Evolutionary conservation across 2,113 vertebrate species (phyloP).

Genomic region (Nerophis ophidion): DNA sequence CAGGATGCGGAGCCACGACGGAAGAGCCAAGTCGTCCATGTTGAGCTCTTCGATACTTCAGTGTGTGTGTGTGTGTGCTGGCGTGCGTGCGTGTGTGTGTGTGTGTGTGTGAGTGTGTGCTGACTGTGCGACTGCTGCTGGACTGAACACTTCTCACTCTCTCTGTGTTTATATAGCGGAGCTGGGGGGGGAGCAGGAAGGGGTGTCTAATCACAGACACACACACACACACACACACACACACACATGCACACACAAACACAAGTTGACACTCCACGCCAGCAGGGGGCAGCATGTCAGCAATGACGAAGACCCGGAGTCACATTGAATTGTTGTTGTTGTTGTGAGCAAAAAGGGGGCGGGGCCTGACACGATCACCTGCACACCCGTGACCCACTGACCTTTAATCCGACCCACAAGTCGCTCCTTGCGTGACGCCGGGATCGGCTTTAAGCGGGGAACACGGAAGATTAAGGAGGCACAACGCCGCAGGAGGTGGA

Average conservation of each 20-base stretch:
- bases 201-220: conserved; percentile 54
- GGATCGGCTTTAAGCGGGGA: no score
- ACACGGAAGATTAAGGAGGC: no score
- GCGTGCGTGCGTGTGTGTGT: neutral
- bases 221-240: conserved; percentile 47
- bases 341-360: no score
- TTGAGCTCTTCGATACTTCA: conserved; percentile 1
- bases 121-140: conserved; percentile 3
- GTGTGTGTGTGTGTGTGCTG: neutral
- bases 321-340: neutral
- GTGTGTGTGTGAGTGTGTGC: neutral
- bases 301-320: neutral
- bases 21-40: conserved; percentile 67
- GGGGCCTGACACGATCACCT: no score
- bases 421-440: no score
- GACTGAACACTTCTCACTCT: conserved; percentile 19
- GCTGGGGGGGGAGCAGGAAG: conserved; percentile 55
- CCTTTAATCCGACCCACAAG: no score
- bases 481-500: no score
- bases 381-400: no score
- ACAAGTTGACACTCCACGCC: conserved; percentile 1
- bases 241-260: conserved; percentile 14
- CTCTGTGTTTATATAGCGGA: conserved; percentile 62
- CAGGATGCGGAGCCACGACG: conserved; percentile 68
- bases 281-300: neutral